These are phyloP conservation scores for Drosophila ercepeae DNA, from an alignment of 1,140 invertebrate genomes.

Conservation along the genomic window DNA sequence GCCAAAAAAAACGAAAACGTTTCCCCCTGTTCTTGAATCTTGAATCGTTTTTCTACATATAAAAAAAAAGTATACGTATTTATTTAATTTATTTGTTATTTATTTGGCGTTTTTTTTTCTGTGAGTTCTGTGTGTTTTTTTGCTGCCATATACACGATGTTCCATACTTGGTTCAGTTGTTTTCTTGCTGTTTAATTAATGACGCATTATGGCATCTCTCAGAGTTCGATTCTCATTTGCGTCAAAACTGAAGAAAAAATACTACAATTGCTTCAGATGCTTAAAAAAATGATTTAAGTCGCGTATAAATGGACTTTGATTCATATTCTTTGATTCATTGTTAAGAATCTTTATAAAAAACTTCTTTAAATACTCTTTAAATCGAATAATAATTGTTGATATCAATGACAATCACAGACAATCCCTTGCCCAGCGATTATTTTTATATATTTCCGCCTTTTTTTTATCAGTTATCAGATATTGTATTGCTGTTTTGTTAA, in stretches of 20 bases:
- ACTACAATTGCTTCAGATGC: slow-evolving; percentile 21
- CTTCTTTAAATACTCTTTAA: too few species aligned
- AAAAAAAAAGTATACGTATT: slow-evolving; percentile 23
- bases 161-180: slow-evolving; percentile 44
- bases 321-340: neutral
- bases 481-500: neutral
- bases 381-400: neutral
- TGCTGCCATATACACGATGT: slow-evolving; percentile 41
- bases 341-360: neutral
- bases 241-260: slow-evolving; percentile 49
- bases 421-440: too few species aligned
- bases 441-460: too few species aligned
- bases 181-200: slow-evolving; percentile 70
- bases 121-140: slow-evolving; percentile 35
- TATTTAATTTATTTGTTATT: slow-evolving; percentile 81
- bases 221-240: slow-evolving; percentile 52
- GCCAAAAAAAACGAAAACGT: slow-evolving; percentile 59
- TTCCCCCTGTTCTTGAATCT: slow-evolving; percentile 22
- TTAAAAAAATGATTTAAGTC: slow-evolving; percentile 32
- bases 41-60: neutral
- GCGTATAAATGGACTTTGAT: neutral
- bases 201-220: slow-evolving; percentile 63
- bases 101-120: slow-evolving; percentile 63
- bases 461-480: too few species aligned
- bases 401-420: neutral